A percentile compares a stretch with the other conserved stretches of the same genome.
phyloP scores from a whole-genome alignment of 2,888 invertebrate genomes.

The Andrena dorsata region DNA sequence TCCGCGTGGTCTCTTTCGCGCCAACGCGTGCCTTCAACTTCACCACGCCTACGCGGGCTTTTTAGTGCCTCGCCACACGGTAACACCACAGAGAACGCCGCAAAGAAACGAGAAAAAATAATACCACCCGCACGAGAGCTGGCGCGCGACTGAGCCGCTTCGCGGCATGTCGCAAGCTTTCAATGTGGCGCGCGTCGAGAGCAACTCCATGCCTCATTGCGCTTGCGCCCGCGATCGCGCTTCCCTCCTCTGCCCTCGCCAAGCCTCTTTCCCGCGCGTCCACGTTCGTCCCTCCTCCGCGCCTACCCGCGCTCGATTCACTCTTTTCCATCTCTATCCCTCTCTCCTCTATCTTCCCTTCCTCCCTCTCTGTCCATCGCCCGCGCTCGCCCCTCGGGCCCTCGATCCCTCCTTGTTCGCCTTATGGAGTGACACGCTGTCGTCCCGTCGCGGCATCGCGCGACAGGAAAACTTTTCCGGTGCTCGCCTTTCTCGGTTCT shows the following conservation, averaged over 20 bases:
- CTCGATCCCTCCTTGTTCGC: conserved; percentile 38
- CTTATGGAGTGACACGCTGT: conserved; percentile 39
- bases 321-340: conserved; percentile 23
- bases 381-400: neutral
- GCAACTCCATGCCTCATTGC: conserved; percentile 68
- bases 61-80: conserved; percentile 40
- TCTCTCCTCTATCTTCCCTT: conserved; percentile 4
- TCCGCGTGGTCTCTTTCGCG: conserved; percentile 29
- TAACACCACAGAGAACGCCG: conserved; percentile 53
- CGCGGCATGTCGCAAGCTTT: conserved; percentile 84
- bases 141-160: conserved; percentile 83
- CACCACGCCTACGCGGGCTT: conserved; percentile 66
- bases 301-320: conserved; percentile 7
- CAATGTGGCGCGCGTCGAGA: conserved; percentile 81
- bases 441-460: conserved; percentile 56
- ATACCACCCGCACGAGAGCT: conserved; percentile 79
- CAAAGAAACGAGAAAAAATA: conserved; percentile 39
- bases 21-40: conserved; percentile 42
- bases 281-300: conserved; percentile 8
- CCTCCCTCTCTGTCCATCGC: neutral
- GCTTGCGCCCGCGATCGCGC: conserved; percentile 75
- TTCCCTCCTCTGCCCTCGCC: conserved; percentile 80
- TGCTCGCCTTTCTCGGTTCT: conserved; percentile 68
- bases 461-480: conserved; percentile 71
- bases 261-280: conserved; percentile 40